Evolutionary conservation across 2,113 vertebrate species (phyloP).

Genomic region (Entosphenus tridentatus): DNA sequence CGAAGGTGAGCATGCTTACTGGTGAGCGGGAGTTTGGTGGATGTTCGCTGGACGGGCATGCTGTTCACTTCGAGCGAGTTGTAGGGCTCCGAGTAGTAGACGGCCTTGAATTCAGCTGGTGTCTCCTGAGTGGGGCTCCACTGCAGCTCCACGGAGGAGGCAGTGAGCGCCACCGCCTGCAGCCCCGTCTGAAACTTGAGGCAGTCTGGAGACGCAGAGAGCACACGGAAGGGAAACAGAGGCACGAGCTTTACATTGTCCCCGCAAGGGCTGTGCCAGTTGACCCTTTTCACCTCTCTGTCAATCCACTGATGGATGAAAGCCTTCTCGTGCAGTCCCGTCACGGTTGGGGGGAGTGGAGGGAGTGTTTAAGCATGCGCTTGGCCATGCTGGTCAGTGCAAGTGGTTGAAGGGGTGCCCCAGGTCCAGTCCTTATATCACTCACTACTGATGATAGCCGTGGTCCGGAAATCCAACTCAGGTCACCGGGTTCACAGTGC

Average conservation of each 20-base stretch:
- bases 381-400: too few relatives aligned
- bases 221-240: too few relatives aligned
- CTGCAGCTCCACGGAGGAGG: conserved; percentile 1
- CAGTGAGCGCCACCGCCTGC: neutral
- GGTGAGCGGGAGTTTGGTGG: neutral
- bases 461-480: too few relatives aligned
- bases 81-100: neutral
- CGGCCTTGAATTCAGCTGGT: neutral
- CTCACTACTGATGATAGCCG: too few relatives aligned
- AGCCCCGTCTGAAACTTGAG: neutral
- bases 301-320: neutral
- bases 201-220: neutral
- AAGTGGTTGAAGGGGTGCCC: too few relatives aligned
- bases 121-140: conserved; percentile 1
- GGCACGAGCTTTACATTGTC: too few relatives aligned
- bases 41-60: neutral
- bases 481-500: too few relatives aligned
- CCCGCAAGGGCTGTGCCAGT: too few relatives aligned
- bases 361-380: too few relatives aligned
- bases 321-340: neutral
- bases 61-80: neutral
- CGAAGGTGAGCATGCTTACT: neutral
- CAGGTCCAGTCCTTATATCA: too few relatives aligned
- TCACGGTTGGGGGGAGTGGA: too few relatives aligned
- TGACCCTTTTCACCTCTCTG: neutral